Conservation (phyloP, 2,797 vertebrate genomes). For the Garrulus glandarius region DNA sequence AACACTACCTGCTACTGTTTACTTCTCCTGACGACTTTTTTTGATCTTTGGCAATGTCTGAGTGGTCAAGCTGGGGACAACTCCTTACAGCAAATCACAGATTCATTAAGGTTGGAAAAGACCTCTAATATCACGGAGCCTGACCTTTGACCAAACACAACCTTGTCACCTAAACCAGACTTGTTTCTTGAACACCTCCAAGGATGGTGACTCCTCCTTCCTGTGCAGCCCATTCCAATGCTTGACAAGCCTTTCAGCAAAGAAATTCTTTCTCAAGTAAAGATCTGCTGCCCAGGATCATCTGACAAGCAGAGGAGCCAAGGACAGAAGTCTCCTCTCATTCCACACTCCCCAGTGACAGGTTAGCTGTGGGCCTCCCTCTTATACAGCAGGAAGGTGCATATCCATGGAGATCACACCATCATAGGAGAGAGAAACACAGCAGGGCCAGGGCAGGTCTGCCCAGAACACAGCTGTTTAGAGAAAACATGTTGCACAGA, state of each 20-base stretch:
- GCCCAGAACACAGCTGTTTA: neutral
- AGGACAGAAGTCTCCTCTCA: neutral
- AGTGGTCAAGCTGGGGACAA: neutral
- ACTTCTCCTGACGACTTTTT: neutral
- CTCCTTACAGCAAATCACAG: neutral
- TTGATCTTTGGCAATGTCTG: neutral
- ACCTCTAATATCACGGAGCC: rapidly evolving
- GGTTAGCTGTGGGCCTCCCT: neutral
- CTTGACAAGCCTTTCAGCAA: neutral
- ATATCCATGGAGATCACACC: neutral
- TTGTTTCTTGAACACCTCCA: neutral
- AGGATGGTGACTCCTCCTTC: neutral
- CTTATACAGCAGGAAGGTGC: neutral
- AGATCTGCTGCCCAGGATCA: neutral
- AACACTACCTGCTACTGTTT: neutral
- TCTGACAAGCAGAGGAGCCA: neutral
- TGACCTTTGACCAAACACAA: neutral
- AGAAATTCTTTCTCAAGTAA: neutral
- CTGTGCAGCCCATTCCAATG: neutral
- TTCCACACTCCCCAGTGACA: neutral
- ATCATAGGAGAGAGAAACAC: neutral
- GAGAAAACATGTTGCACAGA: neutral
- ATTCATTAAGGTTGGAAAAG: neutral
- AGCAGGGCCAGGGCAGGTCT: neutral
- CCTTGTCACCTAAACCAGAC: neutral